Percentiles rank a stretch among this genome's conserved stretches.
These are phyloP conservation scores for Arenaria interpres DNA, from an alignment of 2,113 vertebrate species.

Conservation along the genomic window DNA sequence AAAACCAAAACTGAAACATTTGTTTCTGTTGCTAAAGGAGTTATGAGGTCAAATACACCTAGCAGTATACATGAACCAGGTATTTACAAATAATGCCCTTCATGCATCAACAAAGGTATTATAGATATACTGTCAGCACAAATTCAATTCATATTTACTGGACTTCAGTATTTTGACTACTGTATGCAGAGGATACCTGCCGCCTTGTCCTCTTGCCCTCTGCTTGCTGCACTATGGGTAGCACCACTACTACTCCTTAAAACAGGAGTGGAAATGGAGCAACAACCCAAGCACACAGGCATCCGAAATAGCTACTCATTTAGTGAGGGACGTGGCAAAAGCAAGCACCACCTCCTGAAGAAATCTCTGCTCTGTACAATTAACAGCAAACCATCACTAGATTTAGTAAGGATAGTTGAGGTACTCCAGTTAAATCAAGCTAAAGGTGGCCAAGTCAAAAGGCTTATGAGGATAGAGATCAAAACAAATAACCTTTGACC, in stretches of 20 bases:
- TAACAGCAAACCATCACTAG: not conserved
- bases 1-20: not conserved
- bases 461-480: not conserved
- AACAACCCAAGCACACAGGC: not conserved
- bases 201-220: not conserved
- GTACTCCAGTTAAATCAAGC: not conserved
- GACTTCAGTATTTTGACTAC: not conserved
- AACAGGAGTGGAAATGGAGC: not conserved
- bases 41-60: not conserved
- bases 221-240: not conserved
- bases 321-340: not conserved
- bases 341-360: not conserved
- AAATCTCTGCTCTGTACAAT: not conserved
- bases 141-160: not conserved
- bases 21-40: not conserved
- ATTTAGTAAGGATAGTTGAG: not conserved
- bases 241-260: not conserved
- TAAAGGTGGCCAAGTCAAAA: not conserved
- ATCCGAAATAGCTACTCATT: not conserved
- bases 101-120: not conserved
- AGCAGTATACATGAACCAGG: not conserved
- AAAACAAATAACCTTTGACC: not conserved
- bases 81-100: not conserved
- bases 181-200: fast-evolving
- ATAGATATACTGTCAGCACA: not conserved